These are phyloP conservation scores for Coregonus ussuriensis DNA, from an alignment of 2,797 vertebrate genomes.

Conservation along the genomic window DNA sequence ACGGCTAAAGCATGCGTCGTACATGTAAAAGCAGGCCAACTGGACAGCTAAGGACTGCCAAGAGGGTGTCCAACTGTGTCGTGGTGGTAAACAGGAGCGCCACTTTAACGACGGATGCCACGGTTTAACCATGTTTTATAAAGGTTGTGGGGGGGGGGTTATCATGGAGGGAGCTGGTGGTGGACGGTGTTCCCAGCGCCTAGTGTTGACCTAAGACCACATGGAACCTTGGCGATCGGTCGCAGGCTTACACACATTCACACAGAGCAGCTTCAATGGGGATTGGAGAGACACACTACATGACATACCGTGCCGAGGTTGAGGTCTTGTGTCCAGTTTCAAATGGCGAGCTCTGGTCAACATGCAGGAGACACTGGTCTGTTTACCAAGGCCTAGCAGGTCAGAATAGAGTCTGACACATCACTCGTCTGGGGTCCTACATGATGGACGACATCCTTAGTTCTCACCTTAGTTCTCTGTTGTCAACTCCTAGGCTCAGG, in stretches of 20 bases:
- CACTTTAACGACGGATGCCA: no score
- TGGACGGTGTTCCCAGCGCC: no score
- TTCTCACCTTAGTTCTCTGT: background rate
- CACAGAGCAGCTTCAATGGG: background rate
- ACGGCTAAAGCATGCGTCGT: no score
- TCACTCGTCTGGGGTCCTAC: background rate
- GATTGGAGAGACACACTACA: background rate
- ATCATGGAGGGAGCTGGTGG: no score
- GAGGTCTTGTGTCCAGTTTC: slow-evolving; percentile 7
- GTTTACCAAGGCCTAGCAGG: background rate
- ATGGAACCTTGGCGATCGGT: background rate
- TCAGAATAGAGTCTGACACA: background rate
- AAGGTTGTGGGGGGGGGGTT: no score
- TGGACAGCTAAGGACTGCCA: no score
- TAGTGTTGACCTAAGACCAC: no score
- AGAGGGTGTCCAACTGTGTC: no score
- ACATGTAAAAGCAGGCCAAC: no score
- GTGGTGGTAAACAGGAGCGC: no score
- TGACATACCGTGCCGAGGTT: background rate
- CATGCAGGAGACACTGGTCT: background rate
- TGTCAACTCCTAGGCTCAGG: background rate
- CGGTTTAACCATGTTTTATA: background rate
- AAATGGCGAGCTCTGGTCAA: background rate
- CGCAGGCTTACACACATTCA: background rate
- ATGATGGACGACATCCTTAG: background rate